phyloP scores from a whole-genome alignment of 2,113 vertebrate species.

The Pelobates fuscus region DNA sequence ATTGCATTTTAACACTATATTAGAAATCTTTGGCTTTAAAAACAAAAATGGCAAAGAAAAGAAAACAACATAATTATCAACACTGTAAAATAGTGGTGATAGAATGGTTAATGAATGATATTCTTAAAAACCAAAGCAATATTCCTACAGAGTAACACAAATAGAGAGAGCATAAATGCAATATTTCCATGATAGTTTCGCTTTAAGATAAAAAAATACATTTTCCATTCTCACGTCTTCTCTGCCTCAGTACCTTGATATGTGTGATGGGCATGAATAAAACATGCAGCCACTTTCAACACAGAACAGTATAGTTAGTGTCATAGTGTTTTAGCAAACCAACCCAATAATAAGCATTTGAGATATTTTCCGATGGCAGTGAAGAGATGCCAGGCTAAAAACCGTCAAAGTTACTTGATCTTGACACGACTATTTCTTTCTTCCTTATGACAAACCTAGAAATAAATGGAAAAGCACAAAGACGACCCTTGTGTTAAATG shows the following conservation, averaged over 20 bases:
- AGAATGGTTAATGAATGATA: no score
- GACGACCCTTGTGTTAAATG: slow-evolving; percentile 84
- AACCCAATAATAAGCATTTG: slow-evolving; percentile 53
- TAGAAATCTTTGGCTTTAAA: no score
- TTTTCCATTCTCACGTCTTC: not conserved
- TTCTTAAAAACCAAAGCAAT: no score
- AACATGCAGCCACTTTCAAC: slow-evolving; percentile 46
- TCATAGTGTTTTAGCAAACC: slow-evolving; percentile 58
- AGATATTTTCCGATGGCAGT: slow-evolving; percentile 64
- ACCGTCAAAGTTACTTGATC: slow-evolving; percentile 76
- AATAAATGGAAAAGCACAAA: slow-evolving; percentile 71
- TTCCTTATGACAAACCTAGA: slow-evolving; percentile 64
- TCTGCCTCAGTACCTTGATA: not conserved
- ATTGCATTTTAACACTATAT: no score
- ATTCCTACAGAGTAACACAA: no score
- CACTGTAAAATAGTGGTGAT: no score
- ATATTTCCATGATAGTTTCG: not conserved
- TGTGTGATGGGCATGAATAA: slow-evolving; percentile 35
- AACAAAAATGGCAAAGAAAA: no score
- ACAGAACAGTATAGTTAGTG: slow-evolving; percentile 51
- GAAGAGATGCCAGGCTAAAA: slow-evolving; percentile 79
- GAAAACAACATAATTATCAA: no score
- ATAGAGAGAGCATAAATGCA: no score
- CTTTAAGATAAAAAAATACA: slow-evolving; percentile 10
- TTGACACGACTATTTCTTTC: slow-evolving; percentile 64